These are phyloP conservation scores for Omphaloscelis lunosa DNA, from an alignment of 2,888 invertebrate species.

Conservation along the genomic window DNA sequence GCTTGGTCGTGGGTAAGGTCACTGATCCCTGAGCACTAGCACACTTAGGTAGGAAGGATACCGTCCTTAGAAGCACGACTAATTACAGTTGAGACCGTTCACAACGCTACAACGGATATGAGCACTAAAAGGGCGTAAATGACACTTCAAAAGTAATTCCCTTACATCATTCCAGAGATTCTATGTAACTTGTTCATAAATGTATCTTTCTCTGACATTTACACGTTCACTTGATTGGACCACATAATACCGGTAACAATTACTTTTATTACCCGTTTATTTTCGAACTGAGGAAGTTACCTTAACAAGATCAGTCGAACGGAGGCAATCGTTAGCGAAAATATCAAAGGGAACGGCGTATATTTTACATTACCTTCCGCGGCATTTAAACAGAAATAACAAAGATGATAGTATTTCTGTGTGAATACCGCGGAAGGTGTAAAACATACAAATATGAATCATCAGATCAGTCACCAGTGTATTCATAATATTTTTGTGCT, in stretches of 20 bases:
- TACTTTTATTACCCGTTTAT: conserved; percentile 11
- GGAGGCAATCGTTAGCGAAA: not conserved
- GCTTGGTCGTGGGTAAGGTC: too few relatives aligned
- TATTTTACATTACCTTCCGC: not conserved
- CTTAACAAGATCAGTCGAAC: conserved; percentile 1
- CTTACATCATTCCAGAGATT: not conserved
- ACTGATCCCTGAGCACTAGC: too few relatives aligned
- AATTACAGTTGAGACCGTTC: too few relatives aligned
- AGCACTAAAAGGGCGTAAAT: not conserved
- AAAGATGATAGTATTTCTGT: too few relatives aligned
- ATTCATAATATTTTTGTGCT: not conserved
- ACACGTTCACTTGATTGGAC: conserved; percentile 4
- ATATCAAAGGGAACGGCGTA: not conserved
- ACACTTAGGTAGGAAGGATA: too few relatives aligned
- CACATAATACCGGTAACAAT: conserved; percentile 3
- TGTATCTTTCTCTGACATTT: conserved; percentile 14
- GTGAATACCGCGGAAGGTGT: not conserved
- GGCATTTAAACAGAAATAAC: too few relatives aligned
- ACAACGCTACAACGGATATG: too few relatives aligned
- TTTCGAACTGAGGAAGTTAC: conserved; percentile 17
- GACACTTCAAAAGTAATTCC: not conserved
- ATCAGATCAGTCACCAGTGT: not conserved
- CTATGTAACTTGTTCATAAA: conserved; percentile 5
- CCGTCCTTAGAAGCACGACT: too few relatives aligned
- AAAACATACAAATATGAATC: not conserved